Percentiles rank a stretch among this genome's conserved stretches.
Conservation (phyloP, 2,113 vertebrate species). For the Alouatta palliata region DNA sequence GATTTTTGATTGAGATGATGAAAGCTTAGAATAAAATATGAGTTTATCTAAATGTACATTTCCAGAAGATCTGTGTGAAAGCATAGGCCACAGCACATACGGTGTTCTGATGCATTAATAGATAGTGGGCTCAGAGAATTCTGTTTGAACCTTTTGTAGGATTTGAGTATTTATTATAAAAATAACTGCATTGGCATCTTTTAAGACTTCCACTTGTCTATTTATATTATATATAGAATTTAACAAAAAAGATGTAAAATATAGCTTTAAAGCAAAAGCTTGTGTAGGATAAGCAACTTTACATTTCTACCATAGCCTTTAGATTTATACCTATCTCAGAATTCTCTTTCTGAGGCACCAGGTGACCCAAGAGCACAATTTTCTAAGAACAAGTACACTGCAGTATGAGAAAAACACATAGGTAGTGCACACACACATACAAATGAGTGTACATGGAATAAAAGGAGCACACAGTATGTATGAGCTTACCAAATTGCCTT, state of each 20-base stretch:
- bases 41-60: neutral
- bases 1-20: slow-evolving; percentile 34
- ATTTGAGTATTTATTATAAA: neutral
- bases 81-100: neutral
- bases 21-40: neutral
- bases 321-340: neutral
- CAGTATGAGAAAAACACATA: neutral
- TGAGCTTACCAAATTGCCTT: neutral
- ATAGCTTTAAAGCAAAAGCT: neutral
- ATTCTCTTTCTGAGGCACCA: neutral
- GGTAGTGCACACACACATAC: accelerated
- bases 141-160: neutral
- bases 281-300: neutral
- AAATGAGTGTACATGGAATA: neutral
- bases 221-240: neutral
- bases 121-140: neutral
- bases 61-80: neutral
- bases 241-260: neutral
- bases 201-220: neutral
- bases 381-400: neutral
- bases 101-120: neutral
- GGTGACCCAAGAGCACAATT: neutral
- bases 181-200: neutral
- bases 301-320: neutral
- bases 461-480: neutral